phyloP scores from a whole-genome alignment of 2,113 vertebrate species.

The Zapornia atra region DNA sequence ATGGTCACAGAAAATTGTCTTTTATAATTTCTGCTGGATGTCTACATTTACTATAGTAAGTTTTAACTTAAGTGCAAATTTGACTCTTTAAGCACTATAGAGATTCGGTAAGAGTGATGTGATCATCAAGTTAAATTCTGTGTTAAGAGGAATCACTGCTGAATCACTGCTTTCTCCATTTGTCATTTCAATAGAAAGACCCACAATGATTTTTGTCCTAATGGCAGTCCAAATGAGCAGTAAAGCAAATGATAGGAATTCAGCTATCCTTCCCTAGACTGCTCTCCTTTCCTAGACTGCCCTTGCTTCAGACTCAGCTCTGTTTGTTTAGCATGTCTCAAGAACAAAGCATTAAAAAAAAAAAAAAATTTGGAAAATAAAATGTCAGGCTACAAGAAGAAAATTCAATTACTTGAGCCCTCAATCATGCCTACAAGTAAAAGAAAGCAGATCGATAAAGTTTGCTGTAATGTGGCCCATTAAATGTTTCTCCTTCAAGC shows the following conservation, averaged over 20 bases:
- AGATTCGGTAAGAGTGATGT: not conserved
- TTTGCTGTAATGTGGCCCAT: constrained; percentile 64
- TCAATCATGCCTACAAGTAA: constrained; percentile 76
- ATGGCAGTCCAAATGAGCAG: not conserved
- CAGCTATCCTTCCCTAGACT: not conserved
- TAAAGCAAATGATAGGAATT: not conserved
- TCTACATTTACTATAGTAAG: not conserved
- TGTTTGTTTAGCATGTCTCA: constrained; percentile 58
- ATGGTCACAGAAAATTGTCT: not conserved
- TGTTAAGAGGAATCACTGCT: not conserved
- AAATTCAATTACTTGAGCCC: constrained; percentile 74
- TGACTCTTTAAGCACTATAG: not conserved
- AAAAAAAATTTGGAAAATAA: constrained; percentile 55
- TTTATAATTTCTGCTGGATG: not conserved
- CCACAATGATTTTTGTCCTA: not conserved
- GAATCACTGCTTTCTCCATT: not conserved
- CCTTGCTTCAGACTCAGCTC: not conserved
- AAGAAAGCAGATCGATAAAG: constrained; percentile 71
- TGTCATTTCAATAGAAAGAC: not conserved
- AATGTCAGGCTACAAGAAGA: constrained; percentile 71
- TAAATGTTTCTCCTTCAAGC: constrained; percentile 69
- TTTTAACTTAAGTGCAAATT: not conserved
- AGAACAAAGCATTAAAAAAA: constrained; percentile 33
- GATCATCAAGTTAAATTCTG: not conserved
- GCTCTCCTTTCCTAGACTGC: not conserved